phyloP scores from a whole-genome alignment of 2,888 invertebrate genomes.

The Linnaemya vulpina region DNA sequence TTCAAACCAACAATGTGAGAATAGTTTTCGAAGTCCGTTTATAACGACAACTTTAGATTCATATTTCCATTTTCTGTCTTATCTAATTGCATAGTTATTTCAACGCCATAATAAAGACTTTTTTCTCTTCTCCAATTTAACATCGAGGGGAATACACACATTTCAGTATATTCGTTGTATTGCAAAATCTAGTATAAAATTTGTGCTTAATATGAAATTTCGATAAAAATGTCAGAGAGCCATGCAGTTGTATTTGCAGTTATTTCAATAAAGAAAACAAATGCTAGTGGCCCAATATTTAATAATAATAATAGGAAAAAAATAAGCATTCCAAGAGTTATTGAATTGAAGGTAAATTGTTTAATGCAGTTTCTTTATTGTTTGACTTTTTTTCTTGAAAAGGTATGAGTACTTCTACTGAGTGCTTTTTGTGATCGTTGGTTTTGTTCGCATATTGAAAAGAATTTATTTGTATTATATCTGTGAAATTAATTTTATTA shows the following conservation, averaged over 20 bases:
- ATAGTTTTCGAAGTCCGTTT: too few species aligned
- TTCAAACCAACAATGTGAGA: too few species aligned
- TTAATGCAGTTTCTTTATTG: conserved; percentile 5
- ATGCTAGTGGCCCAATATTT: not conserved
- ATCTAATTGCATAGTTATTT: too few species aligned
- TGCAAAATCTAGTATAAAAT: conserved; percentile 11
- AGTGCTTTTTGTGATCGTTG: not conserved
- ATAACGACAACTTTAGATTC: too few species aligned
- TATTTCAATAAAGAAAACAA: conserved; percentile 27
- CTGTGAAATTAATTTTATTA: too few species aligned
- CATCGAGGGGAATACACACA: conserved; percentile 10
- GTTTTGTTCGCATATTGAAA: not conserved
- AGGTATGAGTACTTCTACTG: not conserved
- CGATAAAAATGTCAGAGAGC: conserved; percentile 11
- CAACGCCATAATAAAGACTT: not conserved
- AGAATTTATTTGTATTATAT: too few species aligned
- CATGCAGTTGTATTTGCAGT: conserved; percentile 52
- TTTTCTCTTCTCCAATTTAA: not conserved
- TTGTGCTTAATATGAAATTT: not conserved
- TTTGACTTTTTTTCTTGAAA: not conserved
- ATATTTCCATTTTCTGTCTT: too few species aligned
- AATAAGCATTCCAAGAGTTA: conserved; percentile 37
- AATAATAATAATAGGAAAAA: not conserved
- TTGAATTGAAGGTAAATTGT: conserved; percentile 60
- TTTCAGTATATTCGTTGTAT: not conserved